Percentiles rank a stretch among this genome's conserved stretches.
Evolutionary conservation across 2,888 invertebrate species (phyloP).

Genomic region (Brassicogethes aeneus): DNA sequence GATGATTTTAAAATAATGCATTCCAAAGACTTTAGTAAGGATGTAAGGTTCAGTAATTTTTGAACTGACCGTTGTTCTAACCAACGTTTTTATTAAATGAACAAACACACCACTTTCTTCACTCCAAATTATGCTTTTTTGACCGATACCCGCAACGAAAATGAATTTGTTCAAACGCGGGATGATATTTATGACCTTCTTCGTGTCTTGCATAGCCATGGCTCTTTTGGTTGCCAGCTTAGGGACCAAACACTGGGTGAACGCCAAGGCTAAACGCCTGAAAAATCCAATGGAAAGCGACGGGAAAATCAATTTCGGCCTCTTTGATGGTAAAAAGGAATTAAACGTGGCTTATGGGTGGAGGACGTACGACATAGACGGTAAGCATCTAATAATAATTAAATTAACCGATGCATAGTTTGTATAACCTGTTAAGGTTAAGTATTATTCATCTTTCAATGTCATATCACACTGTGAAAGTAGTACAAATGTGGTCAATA

Average conservation of each 20-base stretch:
- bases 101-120: slow-evolving; percentile 3
- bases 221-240: slow-evolving; percentile 72
- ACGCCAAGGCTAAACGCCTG: slow-evolving; percentile 60
- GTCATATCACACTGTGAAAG: too few species aligned
- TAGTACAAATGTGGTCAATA: too few species aligned
- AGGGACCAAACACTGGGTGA: slow-evolving; percentile 77
- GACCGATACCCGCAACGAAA: too few species aligned
- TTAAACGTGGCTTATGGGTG: slow-evolving; percentile 75
- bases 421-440: too few species aligned
- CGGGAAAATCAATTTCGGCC: slow-evolving; percentile 73
- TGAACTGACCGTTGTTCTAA: not conserved
- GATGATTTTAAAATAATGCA: not conserved
- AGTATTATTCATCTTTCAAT: too few species aligned
- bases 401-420: not conserved
- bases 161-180: slow-evolving; percentile 66
- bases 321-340: slow-evolving; percentile 78
- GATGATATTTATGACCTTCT: slow-evolving; percentile 74
- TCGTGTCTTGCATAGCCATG: slow-evolving; percentile 67
- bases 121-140: too few species aligned
- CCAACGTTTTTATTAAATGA: slow-evolving; percentile 8
- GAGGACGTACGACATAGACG: slow-evolving; percentile 65
- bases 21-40: too few species aligned
- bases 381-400: too few species aligned
- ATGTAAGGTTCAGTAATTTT: slow-evolving; percentile 14
- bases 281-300: slow-evolving; percentile 59